Percentiles rank a stretch among this genome's conserved stretches.
Evolutionary conservation across 2,113 vertebrate species (phyloP).

Genomic region (Calidris pugnax): DNA sequence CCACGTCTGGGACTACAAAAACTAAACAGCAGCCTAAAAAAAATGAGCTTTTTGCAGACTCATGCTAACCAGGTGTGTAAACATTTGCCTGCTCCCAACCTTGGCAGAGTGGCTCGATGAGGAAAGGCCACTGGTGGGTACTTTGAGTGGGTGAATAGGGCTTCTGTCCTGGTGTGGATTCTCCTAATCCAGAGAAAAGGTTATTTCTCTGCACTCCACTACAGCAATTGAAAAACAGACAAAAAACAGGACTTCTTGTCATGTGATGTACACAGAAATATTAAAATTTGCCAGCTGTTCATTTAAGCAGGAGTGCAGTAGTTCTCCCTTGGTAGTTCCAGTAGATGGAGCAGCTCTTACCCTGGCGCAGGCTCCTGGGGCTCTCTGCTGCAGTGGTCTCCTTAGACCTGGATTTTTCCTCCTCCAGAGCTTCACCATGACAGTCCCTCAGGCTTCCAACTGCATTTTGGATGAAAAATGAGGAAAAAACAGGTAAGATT

Average conservation of each 20-base stretch:
- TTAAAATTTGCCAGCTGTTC: background rate
- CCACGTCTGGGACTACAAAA: background rate
- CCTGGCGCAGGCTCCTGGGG: accelerated
- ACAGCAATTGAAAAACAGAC: background rate
- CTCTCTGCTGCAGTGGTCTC: background rate
- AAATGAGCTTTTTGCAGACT: background rate
- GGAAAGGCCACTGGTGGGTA: background rate
- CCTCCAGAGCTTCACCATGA: background rate
- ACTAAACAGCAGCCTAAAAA: background rate
- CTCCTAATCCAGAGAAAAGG: background rate
- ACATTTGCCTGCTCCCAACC: background rate
- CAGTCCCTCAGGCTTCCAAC: background rate
- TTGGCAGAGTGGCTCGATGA: accelerated
- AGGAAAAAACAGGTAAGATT: background rate
- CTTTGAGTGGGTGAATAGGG: background rate
- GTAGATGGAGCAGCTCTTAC: background rate
- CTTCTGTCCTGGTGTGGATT: background rate
- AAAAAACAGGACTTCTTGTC: background rate
- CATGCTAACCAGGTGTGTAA: background rate
- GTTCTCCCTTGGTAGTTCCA: background rate
- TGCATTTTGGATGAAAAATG: background rate
- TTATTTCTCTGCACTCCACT: background rate
- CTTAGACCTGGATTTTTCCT: background rate
- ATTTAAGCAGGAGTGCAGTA: background rate
- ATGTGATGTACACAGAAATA: background rate